Evolutionary conservation across 2,888 invertebrate genomes (phyloP).

Genomic region (Pandemis heparana): DNA sequence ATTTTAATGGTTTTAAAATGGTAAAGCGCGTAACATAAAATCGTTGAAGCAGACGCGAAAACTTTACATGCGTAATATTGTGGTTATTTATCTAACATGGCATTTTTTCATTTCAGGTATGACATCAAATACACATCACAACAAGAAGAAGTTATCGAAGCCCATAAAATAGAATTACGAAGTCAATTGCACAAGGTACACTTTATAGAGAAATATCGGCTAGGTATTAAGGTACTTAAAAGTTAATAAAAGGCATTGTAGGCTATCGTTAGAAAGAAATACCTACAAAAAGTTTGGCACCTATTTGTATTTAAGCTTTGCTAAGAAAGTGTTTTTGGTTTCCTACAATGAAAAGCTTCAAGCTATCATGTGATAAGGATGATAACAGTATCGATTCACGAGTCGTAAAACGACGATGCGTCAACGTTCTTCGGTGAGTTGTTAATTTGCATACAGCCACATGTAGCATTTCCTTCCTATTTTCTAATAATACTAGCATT

Average conservation of each 20-base stretch:
- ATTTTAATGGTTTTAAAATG: conserved; percentile 2
- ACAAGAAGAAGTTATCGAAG: no score
- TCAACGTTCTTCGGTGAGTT: not conserved
- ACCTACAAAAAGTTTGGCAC: no score
- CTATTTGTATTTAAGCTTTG: no score
- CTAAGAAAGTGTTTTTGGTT: no score
- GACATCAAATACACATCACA: not conserved
- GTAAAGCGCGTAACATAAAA: not conserved
- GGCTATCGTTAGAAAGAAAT: no score
- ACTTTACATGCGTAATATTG: not conserved
- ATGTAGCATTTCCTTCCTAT: conserved; percentile 63
- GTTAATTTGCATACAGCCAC: conserved; percentile 49
- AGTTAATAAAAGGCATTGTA: no score
- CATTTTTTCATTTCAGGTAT: conserved; percentile 22
- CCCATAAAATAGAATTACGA: not conserved
- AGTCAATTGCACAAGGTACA: not conserved
- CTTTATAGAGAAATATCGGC: not conserved
- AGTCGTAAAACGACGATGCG: not conserved
- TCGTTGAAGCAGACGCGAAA: not conserved
- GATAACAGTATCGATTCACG: not conserved
- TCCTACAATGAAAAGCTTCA: no score
- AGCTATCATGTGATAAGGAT: no score
- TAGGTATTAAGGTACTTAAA: no score
- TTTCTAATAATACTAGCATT: conserved; percentile 62
- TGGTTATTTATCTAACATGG: not conserved